These are phyloP conservation scores for Xanthia togata DNA, from an alignment of 2,888 invertebrate genomes.

Conservation along the genomic window DNA sequence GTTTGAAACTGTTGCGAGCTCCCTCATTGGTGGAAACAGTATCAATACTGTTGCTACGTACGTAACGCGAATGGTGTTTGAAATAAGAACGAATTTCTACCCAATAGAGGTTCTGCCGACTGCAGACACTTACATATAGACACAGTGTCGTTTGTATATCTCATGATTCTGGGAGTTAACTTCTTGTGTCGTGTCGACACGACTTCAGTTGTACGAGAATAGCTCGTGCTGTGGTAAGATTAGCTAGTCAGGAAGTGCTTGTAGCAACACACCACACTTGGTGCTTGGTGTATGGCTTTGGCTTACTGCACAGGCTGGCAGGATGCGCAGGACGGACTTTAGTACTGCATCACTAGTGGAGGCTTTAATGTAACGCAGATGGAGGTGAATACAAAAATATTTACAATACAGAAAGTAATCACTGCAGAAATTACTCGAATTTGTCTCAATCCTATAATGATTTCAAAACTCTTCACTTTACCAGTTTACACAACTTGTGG, in stretches of 20 bases:
- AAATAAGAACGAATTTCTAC: slow-evolving; percentile 19
- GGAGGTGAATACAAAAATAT: too few relatives aligned
- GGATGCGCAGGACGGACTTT: too few relatives aligned
- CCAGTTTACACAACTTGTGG: too few relatives aligned
- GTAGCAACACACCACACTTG: too few relatives aligned
- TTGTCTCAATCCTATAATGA: too few relatives aligned
- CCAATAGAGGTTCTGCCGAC: slow-evolving; percentile 48
- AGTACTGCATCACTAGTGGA: too few relatives aligned
- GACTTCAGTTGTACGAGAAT: neutral
- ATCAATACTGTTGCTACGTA: slow-evolving; percentile 57
- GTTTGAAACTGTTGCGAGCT: slow-evolving; percentile 68
- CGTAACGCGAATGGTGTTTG: slow-evolving; percentile 21
- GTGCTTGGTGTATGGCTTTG: too few relatives aligned
- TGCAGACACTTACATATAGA: neutral
- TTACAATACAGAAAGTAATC: too few relatives aligned
- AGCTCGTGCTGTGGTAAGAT: neutral
- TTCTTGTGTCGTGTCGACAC: neutral
- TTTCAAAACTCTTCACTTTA: too few relatives aligned
- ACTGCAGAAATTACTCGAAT: too few relatives aligned
- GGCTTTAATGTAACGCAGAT: too few relatives aligned
- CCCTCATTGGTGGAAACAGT: slow-evolving; percentile 65
- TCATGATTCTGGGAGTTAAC: neutral
- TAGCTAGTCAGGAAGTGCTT: neutral
- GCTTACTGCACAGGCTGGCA: neutral
- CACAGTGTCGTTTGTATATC: neutral